Conservation (phyloP, 2,113 vertebrate genomes). For the Cercocebus atys region DNA sequence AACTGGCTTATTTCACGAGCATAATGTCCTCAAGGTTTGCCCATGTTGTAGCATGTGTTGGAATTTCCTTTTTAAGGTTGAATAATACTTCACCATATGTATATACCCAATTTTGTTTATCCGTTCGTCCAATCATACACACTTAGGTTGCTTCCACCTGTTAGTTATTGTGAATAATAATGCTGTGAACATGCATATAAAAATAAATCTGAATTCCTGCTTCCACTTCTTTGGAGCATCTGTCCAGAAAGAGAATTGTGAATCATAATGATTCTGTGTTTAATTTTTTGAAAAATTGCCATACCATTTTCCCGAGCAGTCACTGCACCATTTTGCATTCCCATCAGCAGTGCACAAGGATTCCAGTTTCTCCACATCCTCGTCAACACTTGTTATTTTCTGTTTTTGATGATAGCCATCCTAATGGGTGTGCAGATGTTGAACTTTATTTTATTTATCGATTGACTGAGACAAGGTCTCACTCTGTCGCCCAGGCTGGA, state of each 20-base stretch:
- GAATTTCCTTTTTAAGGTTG: background rate
- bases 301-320: background rate
- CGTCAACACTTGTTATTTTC: background rate
- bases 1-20: background rate
- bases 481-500: too few relatives aligned
- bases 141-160: background rate
- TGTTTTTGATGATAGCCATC: conserved; percentile 9
- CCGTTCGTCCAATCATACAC: background rate
- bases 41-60: background rate
- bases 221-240: background rate
- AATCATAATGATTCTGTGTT: conserved; percentile 1
- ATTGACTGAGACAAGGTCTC: too few relatives aligned
- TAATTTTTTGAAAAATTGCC: conserved; percentile 17
- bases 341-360: background rate
- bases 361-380: background rate
- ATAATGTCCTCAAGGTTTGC: background rate
- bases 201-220: background rate
- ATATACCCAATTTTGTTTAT: background rate
- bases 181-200: background rate
- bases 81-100: background rate
- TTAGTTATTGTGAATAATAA: background rate
- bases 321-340: background rate
- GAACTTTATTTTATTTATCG: background rate
- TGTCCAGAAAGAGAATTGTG: background rate
- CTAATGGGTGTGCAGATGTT: background rate